Evolutionary conservation across 2,113 vertebrate species (phyloP), one percentile per base, ranked within the genome.

Genomic region (Dicrurus megarhynchus): DNA sequence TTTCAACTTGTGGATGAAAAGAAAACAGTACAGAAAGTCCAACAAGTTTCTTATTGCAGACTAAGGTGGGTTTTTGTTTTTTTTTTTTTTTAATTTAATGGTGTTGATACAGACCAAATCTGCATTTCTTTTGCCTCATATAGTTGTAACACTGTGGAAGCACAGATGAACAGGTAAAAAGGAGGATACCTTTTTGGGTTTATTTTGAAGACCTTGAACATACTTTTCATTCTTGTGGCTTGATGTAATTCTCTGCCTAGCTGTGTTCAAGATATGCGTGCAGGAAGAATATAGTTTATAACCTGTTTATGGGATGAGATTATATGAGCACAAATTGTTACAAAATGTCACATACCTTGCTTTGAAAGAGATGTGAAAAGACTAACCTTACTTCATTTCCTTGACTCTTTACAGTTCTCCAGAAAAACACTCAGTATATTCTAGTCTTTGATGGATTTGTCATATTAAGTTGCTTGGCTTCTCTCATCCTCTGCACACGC

Each of bases 361-460:
- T 20, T 49, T 63, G 37, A 69, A 69, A 84, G 15, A 63, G 10
- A 37, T 37, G 17, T 42, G 52, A 33, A 53, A 71, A 17, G 30
- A 46, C 63, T 83, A 33, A 28, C 30, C 75, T 16, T 88, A 7
- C 28, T 70, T 64, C 7, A 32, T 79, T 94, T 80, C 27, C 89
- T 60, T 97, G 69, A 46, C 52, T 97, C 97, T 84, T 96, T 24
- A 26, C 79, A 97, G 95, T 95, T 99, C 99, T 98, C 90, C 98
- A 99, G 98, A 99, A 99, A 55, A 99, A 98, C 91, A 98, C 97
- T 3, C 98, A 98, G 49, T 99, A 99, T 82, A 97, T 98, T 24
- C 98, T 99, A 89, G 91, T 98, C 49, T 99, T 99, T 84, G 99
- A 99, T 77, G 98, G 96, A 14, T 99, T 99, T 90, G 98, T 99